Conservation (phyloP, 2,797 vertebrate genomes). For the Artibeus lituratus region DNA sequence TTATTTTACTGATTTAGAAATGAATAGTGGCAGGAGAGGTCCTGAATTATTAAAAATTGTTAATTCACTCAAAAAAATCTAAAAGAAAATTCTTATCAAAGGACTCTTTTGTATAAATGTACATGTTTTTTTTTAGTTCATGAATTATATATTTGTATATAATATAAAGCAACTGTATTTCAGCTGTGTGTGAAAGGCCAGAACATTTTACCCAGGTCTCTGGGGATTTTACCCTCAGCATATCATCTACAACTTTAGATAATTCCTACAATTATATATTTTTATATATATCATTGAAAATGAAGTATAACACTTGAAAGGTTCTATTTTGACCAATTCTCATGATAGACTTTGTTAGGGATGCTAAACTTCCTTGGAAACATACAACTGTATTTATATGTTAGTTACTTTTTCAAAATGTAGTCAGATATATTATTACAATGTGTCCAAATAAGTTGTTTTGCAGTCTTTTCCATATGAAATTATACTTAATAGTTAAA, state of each 20-base stretch:
- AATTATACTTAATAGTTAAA: slow-evolving; percentile 19
- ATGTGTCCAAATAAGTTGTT: neutral
- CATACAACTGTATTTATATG: neutral
- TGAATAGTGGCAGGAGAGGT: neutral
- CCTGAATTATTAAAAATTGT: neutral
- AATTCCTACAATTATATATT: slow-evolving; percentile 31
- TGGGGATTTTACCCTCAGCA: neutral
- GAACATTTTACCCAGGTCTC: neutral
- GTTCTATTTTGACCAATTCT: neutral
- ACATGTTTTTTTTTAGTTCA: slow-evolving; percentile 18
- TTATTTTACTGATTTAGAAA: neutral
- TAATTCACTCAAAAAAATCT: neutral
- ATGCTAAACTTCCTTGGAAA: neutral
- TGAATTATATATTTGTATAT: neutral
- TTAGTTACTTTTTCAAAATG: slow-evolving; percentile 38
- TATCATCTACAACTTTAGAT: slow-evolving; percentile 17
- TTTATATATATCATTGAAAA: neutral
- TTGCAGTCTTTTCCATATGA: neutral
- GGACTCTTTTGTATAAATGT: neutral
- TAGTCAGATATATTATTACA: neutral
- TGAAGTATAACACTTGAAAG: slow-evolving; percentile 6
- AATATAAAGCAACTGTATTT: slow-evolving; percentile 36
- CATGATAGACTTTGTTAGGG: neutral
- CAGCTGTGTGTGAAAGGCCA: slow-evolving; percentile 13
- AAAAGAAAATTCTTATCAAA: neutral